phyloP scores from a whole-genome alignment of 2,888 invertebrate genomes.

The Diaprepes abbreviatus region DNA sequence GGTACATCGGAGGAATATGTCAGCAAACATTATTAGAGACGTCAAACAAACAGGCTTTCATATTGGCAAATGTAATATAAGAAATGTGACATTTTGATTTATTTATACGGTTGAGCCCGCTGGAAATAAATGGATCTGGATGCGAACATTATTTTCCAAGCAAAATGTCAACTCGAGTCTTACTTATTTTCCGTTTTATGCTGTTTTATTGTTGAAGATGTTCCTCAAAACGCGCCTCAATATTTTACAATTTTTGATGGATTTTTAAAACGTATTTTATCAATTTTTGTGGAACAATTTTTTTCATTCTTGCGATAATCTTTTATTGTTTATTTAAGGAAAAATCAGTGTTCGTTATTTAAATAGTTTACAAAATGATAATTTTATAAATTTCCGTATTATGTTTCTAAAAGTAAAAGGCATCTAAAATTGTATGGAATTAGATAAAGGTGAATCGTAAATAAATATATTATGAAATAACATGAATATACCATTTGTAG shows the following conservation, averaged over 20 bases:
- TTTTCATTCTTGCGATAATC: too few species aligned
- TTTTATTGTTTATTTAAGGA: too few species aligned
- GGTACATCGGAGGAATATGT: slow-evolving; percentile 59
- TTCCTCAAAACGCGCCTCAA: neutral
- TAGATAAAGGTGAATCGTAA: too few species aligned
- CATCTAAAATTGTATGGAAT: too few species aligned
- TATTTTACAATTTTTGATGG: slow-evolving; percentile 8
- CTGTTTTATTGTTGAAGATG: slow-evolving; percentile 32
- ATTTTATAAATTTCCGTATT: too few species aligned
- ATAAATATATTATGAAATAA: too few species aligned
- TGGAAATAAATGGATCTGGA: slow-evolving; percentile 57
- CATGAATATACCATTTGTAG: too few species aligned
- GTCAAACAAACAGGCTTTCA: slow-evolving; percentile 61
- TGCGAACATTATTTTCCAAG: slow-evolving; percentile 53
- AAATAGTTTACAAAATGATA: too few species aligned
- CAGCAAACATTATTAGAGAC: slow-evolving; percentile 65
- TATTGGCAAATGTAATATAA: slow-evolving; percentile 63
- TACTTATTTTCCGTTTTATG: slow-evolving; percentile 49
- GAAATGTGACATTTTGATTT: slow-evolving; percentile 64
- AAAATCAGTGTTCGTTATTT: too few species aligned
- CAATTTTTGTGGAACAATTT: too few species aligned
- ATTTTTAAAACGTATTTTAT: too few species aligned
- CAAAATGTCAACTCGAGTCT: slow-evolving; percentile 55
- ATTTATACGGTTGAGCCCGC: slow-evolving; percentile 59
- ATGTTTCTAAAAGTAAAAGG: too few species aligned